Evolutionary conservation across 2,888 invertebrate genomes (phyloP).

Genomic region (Teinopalpus imperialis): DNA sequence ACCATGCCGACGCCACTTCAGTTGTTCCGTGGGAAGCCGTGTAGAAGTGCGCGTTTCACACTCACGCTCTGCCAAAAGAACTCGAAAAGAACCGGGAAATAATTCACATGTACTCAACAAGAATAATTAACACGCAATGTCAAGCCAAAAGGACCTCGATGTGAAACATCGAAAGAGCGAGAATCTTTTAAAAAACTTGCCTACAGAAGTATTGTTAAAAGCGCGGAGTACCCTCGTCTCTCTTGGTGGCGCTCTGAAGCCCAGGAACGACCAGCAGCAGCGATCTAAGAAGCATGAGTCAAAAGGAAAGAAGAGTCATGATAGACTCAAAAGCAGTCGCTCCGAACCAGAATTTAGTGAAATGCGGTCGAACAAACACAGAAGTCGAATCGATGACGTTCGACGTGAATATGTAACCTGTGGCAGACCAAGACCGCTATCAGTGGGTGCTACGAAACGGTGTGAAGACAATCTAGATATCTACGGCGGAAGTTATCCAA

Average conservation of each 20-base stretch:
- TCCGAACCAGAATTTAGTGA: conserved; percentile 71
- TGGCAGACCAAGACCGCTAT: conserved; percentile 58
- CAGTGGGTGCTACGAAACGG: conserved; percentile 63
- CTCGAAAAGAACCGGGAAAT: conserved; percentile 27
- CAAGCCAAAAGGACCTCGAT: conserved; percentile 59
- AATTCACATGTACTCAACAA: conserved; percentile 38
- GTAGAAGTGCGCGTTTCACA: conserved; percentile 52
- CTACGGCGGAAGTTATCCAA: conserved; percentile 44
- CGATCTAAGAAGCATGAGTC: conserved; percentile 61
- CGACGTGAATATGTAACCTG: conserved; percentile 42
- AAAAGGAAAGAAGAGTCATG: conserved; percentile 68
- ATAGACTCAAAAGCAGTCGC: conserved; percentile 59
- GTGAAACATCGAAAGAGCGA: conserved; percentile 66
- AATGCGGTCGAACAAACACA: conserved; percentile 54
- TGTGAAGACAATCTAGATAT: conserved; percentile 56
- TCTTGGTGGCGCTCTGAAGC: conserved; percentile 70
- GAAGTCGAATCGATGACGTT: conserved; percentile 57
- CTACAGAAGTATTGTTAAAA: conserved; percentile 69
- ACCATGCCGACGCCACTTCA: conserved; percentile 53
- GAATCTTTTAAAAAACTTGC: conserved; percentile 67
- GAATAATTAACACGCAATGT: conserved; percentile 48
- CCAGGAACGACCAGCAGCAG: conserved; percentile 55
- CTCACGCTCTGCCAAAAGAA: conserved; percentile 22
- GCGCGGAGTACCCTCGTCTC: conserved; percentile 72
- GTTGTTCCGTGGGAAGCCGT: conserved; percentile 57